phyloP scores from a whole-genome alignment of 2,888 invertebrate species.

The Ypsolopha scabrella region DNA sequence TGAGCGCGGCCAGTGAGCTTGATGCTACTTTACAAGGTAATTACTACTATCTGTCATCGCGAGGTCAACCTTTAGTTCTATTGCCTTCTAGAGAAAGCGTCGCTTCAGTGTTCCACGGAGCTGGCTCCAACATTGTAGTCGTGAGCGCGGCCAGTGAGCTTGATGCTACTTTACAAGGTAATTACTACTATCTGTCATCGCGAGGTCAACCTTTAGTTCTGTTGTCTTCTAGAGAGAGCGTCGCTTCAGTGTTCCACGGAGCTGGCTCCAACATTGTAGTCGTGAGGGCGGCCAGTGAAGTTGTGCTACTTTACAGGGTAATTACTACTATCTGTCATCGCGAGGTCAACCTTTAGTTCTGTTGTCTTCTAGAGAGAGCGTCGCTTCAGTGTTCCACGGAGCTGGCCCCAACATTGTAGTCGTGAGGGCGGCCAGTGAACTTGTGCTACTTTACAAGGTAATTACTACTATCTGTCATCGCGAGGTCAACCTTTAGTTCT shows the following conservation, averaged over 20 bases:
- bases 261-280: slow-evolving; percentile 72
- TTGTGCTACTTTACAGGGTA: slow-evolving; percentile 68
- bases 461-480: slow-evolving; percentile 54
- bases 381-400: slow-evolving; percentile 77
- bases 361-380: slow-evolving; percentile 74
- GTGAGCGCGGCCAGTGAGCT: slow-evolving; percentile 72
- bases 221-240: slow-evolving; percentile 74
- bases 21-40: slow-evolving; percentile 67
- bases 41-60: slow-evolving; percentile 59
- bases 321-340: slow-evolving; percentile 54
- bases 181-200: slow-evolving; percentile 54
- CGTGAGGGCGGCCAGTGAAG: slow-evolving; percentile 69
- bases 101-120: slow-evolving; percentile 76
- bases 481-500: slow-evolving; percentile 81
- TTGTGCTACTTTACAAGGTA: slow-evolving; percentile 68
- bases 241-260: slow-evolving; percentile 77
- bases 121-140: slow-evolving; percentile 70
- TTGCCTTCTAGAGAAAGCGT: slow-evolving; percentile 76
- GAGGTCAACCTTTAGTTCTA: slow-evolving; percentile 80
- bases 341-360: slow-evolving; percentile 81
- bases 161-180: slow-evolving; percentile 67
- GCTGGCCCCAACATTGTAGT: slow-evolving; percentile 72
- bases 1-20: slow-evolving; percentile 70
- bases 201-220: slow-evolving; percentile 81
- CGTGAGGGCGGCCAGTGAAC: slow-evolving; percentile 69